A percentile compares a stretch with the other conserved stretches of the same genome.
These are phyloP conservation scores for Syrista parreyssii DNA, from an alignment of 2,888 invertebrate genomes.

Conservation along the genomic window DNA sequence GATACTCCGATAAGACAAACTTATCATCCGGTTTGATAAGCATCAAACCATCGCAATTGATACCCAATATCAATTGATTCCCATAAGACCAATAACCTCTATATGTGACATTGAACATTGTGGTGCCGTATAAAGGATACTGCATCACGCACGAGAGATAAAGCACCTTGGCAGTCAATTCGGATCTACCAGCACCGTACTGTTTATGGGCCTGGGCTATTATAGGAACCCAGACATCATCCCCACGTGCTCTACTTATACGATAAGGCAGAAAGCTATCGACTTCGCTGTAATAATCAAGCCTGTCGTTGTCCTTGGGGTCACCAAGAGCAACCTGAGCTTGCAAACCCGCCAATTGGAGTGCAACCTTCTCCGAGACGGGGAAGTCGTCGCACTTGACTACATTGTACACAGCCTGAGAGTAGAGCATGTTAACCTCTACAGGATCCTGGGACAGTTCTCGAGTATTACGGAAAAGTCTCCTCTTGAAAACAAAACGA, in stretches of 20 bases:
- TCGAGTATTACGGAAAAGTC: slow-evolving; percentile 87
- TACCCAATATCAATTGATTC: slow-evolving; percentile 77
- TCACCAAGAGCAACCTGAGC: slow-evolving; percentile 95
- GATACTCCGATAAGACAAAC: slow-evolving; percentile 89
- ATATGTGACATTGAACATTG: slow-evolving; percentile 88
- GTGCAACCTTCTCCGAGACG: slow-evolving; percentile 92
- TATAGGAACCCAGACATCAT: slow-evolving; percentile 88
- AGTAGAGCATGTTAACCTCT: slow-evolving; percentile 92
- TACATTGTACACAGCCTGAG: slow-evolving; percentile 94
- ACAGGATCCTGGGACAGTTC: slow-evolving; percentile 95
- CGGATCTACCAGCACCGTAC: slow-evolving; percentile 92
- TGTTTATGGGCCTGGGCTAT: slow-evolving; percentile 89
- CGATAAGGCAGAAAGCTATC: slow-evolving; percentile 89
- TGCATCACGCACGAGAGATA: slow-evolving; percentile 97
- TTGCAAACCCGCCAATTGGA: slow-evolving; percentile 93
- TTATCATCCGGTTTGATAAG: slow-evolving; percentile 93
- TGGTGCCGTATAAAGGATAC: slow-evolving; percentile 91
- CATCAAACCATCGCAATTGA: slow-evolving; percentile 91
- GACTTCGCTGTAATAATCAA: slow-evolving; percentile 91
- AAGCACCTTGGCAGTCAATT: slow-evolving; percentile 91
- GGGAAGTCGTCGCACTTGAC: slow-evolving; percentile 97
- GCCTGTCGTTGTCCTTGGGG: slow-evolving; percentile 79
- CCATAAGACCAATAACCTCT: slow-evolving; percentile 95
- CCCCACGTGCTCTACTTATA: slow-evolving; percentile 80
- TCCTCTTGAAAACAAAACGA: slow-evolving; percentile 90